phyloP scores from a whole-genome alignment of 2,797 vertebrate genomes.

The Squalus acanthias region DNA sequence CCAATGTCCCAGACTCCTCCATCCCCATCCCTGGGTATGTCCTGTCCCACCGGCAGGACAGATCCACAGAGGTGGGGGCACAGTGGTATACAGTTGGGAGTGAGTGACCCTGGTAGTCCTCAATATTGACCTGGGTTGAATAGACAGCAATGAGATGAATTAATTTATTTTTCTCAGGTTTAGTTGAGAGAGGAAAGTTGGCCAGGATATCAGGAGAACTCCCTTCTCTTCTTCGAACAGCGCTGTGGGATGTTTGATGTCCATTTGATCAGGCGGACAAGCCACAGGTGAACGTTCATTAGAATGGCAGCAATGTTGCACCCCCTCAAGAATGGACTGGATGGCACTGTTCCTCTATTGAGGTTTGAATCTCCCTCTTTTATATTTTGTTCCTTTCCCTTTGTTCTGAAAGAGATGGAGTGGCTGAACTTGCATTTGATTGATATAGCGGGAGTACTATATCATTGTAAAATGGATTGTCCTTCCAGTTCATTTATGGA shows the following conservation, averaged over 20 bases:
- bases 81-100: background rate
- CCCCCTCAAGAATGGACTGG: background rate
- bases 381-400: background rate
- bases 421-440: background rate
- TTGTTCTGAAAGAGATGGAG: background rate
- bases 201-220: background rate
- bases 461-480: background rate
- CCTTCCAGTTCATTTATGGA: background rate
- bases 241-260: background rate
- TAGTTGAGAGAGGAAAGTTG: background rate
- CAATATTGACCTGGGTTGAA: background rate
- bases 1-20: too few species aligned
- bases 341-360: background rate
- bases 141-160: background rate
- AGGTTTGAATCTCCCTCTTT: background rate
- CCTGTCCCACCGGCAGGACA: too few species aligned
- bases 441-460: background rate
- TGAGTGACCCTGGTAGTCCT: too few species aligned
- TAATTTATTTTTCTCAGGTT: background rate
- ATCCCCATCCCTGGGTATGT: too few species aligned
- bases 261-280: background rate
- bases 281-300: background rate
- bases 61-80: background rate
- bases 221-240: background rate
- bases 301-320: background rate